Evolutionary conservation across 2,797 vertebrate genomes (phyloP).

Genomic region (Scarus forsteni): DNA sequence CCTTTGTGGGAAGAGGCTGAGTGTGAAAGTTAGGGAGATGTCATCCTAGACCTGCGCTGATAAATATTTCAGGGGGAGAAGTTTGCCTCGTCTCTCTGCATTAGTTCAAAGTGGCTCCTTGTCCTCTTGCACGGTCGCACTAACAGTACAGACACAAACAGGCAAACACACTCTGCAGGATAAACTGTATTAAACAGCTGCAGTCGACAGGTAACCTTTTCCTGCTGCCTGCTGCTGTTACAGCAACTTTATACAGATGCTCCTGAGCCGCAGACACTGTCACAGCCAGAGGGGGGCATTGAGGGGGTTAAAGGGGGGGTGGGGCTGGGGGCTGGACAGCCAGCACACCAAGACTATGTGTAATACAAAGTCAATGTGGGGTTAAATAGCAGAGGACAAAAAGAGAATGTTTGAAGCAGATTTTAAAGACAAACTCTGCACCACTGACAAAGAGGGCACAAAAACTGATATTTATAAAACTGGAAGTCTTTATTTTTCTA

Average conservation of each 20-base stretch:
- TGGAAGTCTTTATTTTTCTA: too few species aligned
- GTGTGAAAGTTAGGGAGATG: constrained; percentile 62
- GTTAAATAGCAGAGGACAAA: too few species aligned
- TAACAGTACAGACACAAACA: constrained; percentile 46
- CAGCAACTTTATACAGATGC: constrained; percentile 12
- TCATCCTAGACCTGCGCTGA: constrained; percentile 50
- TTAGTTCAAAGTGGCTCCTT: constrained; percentile 62
- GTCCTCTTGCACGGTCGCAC: constrained; percentile 42
- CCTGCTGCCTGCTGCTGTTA: constrained; percentile 51
- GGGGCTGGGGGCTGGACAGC: too few species aligned
- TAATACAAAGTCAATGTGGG: too few species aligned
- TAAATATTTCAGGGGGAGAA: constrained; percentile 79
- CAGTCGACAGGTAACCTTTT: constrained; percentile 77
- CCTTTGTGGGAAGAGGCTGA: constrained; percentile 50
- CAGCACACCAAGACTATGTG: too few species aligned
- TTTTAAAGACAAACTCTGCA: too few species aligned
- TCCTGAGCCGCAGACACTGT: constrained; percentile 27
- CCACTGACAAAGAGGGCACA: too few species aligned
- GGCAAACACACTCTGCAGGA: constrained; percentile 47
- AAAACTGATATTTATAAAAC: too few species aligned
- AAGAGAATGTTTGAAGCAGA: too few species aligned
- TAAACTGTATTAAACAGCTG: constrained; percentile 59
- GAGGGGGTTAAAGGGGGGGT: not conserved
- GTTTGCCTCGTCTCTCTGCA: constrained; percentile 73
- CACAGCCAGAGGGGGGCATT: constrained; percentile 37